These are phyloP conservation scores for Ctenosaura bakeri DNA, from an alignment of 2,797 vertebrate genomes.

Conservation along the genomic window DNA sequence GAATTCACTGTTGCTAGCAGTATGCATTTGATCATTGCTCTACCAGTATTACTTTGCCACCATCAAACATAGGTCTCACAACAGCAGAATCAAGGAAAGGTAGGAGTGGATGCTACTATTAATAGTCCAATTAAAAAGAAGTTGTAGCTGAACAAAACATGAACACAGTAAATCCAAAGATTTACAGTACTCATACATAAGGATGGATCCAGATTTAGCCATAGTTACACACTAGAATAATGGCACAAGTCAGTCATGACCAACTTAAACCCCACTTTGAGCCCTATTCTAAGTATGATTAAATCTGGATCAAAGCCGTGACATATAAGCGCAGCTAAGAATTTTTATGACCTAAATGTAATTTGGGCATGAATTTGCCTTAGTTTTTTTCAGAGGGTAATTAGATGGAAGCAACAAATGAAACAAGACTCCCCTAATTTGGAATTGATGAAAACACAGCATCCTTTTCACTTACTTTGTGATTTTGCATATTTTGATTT, in stretches of 20 bases:
- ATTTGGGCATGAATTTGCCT: not conserved
- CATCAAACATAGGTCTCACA: not conserved
- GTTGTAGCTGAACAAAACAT: not conserved
- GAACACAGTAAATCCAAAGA: not conserved
- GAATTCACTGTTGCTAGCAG: not conserved
- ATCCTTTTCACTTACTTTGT: constrained; percentile 83
- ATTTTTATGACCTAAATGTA: not conserved
- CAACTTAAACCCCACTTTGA: not conserved
- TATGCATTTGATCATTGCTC: not conserved
- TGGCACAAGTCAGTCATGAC: not conserved
- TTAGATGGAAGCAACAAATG: not conserved
- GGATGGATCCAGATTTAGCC: not conserved
- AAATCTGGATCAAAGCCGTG: not conserved
- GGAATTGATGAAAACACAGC: constrained; percentile 53
- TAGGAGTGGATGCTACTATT: not conserved
- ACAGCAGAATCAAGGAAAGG: constrained; percentile 4
- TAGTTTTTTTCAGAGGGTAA: not conserved
- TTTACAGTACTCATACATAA: not conserved
- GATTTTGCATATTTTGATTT: constrained; percentile 90
- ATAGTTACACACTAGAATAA: not conserved
- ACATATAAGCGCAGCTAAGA: not conserved
- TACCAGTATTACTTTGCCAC: not conserved
- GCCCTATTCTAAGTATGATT: not conserved
- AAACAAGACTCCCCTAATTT: constrained; percentile 30
- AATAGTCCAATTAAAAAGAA: constrained; percentile 8